These are phyloP conservation scores for Thaumatotibia leucotreta DNA, from an alignment of 1,140 invertebrate species.

Conservation along the genomic window DNA sequence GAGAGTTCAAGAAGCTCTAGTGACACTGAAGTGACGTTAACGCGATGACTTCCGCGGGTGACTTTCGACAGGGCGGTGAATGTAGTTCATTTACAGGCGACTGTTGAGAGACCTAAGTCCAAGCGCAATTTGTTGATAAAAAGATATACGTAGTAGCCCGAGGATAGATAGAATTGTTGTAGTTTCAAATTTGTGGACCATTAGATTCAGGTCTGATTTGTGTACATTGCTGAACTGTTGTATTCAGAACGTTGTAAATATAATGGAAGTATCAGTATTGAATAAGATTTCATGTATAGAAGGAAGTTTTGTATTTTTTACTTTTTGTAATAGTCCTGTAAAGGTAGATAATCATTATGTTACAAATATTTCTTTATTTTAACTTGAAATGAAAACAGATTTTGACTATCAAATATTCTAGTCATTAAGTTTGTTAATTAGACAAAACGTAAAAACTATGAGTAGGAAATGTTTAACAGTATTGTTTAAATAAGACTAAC, in stretches of 20 bases:
- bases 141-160: constrained; percentile 29
- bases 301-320: constrained; percentile 43
- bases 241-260: constrained; percentile 4
- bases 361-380: neutral
- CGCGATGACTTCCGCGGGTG: constrained; percentile 69
- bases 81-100: constrained; percentile 53
- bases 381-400: neutral
- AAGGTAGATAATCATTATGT: constrained; percentile 1
- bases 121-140: constrained; percentile 30
- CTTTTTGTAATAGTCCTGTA: constrained; percentile 37
- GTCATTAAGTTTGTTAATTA: constrained; percentile 8
- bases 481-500: constrained; percentile 7
- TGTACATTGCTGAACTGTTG: constrained; percentile 31
- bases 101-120: constrained; percentile 37
- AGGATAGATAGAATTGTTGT: constrained; percentile 34
- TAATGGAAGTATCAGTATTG: constrained; percentile 18
- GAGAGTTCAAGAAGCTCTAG: constrained; percentile 75
- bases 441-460: neutral
- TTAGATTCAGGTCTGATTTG: constrained; percentile 53
- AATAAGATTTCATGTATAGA: constrained; percentile 21
- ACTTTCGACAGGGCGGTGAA: constrained; percentile 60
- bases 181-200: constrained; percentile 55
- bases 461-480: constrained; percentile 3
- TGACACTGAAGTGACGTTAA: constrained; percentile 73
- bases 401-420: neutral